These are phyloP conservation scores for Stenopsyche tienmushanensis DNA, from an alignment of 1,140 invertebrate genomes.

Conservation along the genomic window DNA sequence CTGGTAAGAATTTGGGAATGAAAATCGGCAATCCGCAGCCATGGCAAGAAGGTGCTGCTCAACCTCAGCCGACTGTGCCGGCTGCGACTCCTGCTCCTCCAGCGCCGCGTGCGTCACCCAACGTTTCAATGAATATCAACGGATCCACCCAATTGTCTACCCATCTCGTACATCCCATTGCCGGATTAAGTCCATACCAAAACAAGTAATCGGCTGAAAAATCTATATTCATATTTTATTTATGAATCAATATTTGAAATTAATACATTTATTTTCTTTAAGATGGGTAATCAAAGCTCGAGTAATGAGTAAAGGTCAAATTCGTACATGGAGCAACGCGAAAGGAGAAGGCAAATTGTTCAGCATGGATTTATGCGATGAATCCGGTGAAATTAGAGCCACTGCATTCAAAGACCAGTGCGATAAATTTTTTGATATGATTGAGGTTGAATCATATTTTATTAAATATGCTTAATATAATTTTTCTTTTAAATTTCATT, in stretches of 20 bases:
- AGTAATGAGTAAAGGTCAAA: constrained; percentile 78
- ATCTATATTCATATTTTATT: no score
- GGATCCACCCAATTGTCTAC: constrained; percentile 46
- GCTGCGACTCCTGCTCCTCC: constrained; percentile 38
- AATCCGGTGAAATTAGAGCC: constrained; percentile 92
- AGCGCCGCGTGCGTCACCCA: constrained; percentile 38
- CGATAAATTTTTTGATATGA: constrained; percentile 88
- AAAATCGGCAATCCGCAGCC: constrained; percentile 77
- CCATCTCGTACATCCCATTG: constrained; percentile 68
- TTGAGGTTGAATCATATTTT: constrained; percentile 66
- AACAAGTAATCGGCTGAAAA: constrained; percentile 66
- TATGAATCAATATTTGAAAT: constrained; percentile 9
- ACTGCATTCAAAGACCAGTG: constrained; percentile 89
- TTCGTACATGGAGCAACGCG: constrained; percentile 89
- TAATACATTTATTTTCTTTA: constrained; percentile 38
- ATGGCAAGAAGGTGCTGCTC: constrained; percentile 52
- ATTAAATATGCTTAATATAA: neutral
- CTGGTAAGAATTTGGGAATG: constrained; percentile 68
- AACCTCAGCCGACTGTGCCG: constrained; percentile 38
- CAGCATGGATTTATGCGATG: constrained; percentile 89
- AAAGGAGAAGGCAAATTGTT: constrained; percentile 93
- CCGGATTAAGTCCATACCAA: constrained; percentile 84
- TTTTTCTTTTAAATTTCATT: constrained; percentile 4
- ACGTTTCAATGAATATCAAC: constrained; percentile 44
- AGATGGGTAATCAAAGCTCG: constrained; percentile 93